Evolutionary conservation across 2,888 invertebrate species (phyloP), one percentile per base, ranked within the genome.

Genomic region (Chrysomela aeneicollis): DNA sequence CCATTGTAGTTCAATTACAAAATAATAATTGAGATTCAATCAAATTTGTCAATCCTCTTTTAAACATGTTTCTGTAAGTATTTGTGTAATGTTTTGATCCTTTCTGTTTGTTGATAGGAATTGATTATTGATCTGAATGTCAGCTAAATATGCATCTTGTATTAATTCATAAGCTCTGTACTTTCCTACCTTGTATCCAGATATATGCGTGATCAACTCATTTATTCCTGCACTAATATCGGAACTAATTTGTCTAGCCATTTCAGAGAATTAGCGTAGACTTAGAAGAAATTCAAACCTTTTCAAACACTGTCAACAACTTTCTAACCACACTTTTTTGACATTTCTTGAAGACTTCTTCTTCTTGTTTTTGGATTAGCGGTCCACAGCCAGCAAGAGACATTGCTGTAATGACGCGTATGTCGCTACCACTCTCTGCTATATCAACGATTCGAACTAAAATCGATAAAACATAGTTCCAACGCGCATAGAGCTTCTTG

Each of bases 151-250:
- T n/a, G n/a, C n/a, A n/a, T n/a, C n/a, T n/a, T n/a, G n/a, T n/a
- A n/a, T n/a, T n/a, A n/a, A 26, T 26, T 26, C 3, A 5, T 26
- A 26, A 6, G 26, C 4, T 26, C 18, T 26, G 35, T 21, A 22
- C 57, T 15, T 21, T 22, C 69, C 72, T 75, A 79, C 79, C 60
- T 78, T 67, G 60, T 68, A 74, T 10, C 73, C 72, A 22, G 76
- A 74, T 55, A 77, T 68, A 49, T 71, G 59, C n/a, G 47, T 63
- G 58, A 79, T 76, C 71, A 79, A 66, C 5, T 77, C 71, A 35
- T 71, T 75, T 18, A 76, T 52, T 3, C 64, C 59, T 18, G 55
- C 54, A 9, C 61, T 64, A 35, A 75, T 67, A n/a, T 77, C 76
- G 19, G 69, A 69, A 51, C 66, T 71, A 21, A 78, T 65, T 54